phyloP scores from a whole-genome alignment of 2,888 invertebrate species.

The Hirtodrosophila trivittata region DNA sequence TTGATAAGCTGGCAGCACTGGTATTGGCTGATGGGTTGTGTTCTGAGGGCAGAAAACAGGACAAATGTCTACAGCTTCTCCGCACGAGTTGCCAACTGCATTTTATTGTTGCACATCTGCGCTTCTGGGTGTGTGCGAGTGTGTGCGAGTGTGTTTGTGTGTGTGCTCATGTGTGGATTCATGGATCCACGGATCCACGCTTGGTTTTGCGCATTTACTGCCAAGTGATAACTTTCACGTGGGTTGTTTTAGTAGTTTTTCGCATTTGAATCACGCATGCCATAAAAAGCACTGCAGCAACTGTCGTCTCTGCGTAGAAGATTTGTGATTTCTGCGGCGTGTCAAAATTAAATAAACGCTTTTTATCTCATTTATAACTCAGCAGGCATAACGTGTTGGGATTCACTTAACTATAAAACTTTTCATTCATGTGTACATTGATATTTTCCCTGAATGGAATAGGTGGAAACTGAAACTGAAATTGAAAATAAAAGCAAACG shows the following conservation, averaged over 20 bases:
- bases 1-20: not conserved
- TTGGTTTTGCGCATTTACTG: constrained; percentile 67
- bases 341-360: constrained; percentile 46
- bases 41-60: constrained; percentile 15
- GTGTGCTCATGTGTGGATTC: constrained; percentile 38
- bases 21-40: not conserved
- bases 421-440: too few relatives aligned
- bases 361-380: constrained; percentile 12
- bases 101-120: constrained; percentile 63
- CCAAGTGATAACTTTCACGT: constrained; percentile 69
- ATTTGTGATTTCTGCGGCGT: constrained; percentile 29
- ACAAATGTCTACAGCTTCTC: constrained; percentile 49
- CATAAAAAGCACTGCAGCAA: constrained; percentile 38
- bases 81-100: constrained; percentile 65
- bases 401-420: constrained; percentile 3
- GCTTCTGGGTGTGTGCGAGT: not conserved
- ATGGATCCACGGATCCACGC: constrained; percentile 58
- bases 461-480: constrained; percentile 14
- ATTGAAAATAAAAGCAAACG: too few relatives aligned
- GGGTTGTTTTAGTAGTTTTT: constrained; percentile 65
- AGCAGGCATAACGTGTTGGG: constrained; percentile 23
- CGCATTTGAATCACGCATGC: constrained; percentile 33
- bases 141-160: constrained; percentile 12
- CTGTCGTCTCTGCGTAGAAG: constrained; percentile 28
- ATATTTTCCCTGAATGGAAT: constrained; percentile 8